Evolutionary conservation across 1,140 invertebrate genomes (phyloP).

Genomic region (Halesus radiatus): DNA sequence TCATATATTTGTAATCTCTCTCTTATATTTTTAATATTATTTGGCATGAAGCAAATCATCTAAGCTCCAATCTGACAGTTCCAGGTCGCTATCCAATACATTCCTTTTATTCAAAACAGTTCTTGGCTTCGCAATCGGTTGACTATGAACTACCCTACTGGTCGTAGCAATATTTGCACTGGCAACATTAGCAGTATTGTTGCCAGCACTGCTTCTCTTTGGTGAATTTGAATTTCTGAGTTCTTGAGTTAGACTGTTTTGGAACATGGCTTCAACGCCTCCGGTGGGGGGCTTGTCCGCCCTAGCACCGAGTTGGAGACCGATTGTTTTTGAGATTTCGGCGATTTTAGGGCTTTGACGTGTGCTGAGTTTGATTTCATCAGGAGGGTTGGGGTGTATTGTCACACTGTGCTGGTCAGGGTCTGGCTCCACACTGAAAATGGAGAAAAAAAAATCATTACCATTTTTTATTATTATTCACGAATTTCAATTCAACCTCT

Average conservation of each 20-base stretch:
- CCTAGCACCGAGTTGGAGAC: slow-evolving; percentile 64
- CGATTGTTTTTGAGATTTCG: slow-evolving; percentile 65
- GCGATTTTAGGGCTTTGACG: slow-evolving; percentile 64
- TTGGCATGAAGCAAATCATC: slow-evolving; percentile 59
- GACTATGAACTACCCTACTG: slow-evolving; percentile 47
- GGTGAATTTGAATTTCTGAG: slow-evolving; percentile 9
- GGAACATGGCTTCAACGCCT: slow-evolving; percentile 64
- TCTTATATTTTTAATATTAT: slow-evolving; percentile 18
- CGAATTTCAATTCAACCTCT: too few species aligned
- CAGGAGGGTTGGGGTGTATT: slow-evolving; percentile 17
- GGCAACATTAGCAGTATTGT: slow-evolving; percentile 66
- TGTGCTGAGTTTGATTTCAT: slow-evolving; percentile 47
- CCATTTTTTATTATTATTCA: too few species aligned
- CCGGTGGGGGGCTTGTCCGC: slow-evolving; percentile 62
- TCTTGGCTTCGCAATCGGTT: slow-evolving; percentile 61
- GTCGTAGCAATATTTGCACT: slow-evolving; percentile 44
- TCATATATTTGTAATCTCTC: too few species aligned
- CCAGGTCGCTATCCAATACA: slow-evolving; percentile 66
- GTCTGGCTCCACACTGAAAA: slow-evolving; percentile 59
- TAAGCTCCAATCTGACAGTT: slow-evolving; percentile 66
- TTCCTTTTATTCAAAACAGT: slow-evolving; percentile 50
- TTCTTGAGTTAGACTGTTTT: slow-evolving; percentile 23
- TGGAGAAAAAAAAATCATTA: slow-evolving; percentile 23
- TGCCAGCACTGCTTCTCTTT: slow-evolving; percentile 59
- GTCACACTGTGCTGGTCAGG: slow-evolving; percentile 22